phyloP scores from a whole-genome alignment of 2,888 invertebrate genomes.

The Cataglyphis rosenhaueri region DNA sequence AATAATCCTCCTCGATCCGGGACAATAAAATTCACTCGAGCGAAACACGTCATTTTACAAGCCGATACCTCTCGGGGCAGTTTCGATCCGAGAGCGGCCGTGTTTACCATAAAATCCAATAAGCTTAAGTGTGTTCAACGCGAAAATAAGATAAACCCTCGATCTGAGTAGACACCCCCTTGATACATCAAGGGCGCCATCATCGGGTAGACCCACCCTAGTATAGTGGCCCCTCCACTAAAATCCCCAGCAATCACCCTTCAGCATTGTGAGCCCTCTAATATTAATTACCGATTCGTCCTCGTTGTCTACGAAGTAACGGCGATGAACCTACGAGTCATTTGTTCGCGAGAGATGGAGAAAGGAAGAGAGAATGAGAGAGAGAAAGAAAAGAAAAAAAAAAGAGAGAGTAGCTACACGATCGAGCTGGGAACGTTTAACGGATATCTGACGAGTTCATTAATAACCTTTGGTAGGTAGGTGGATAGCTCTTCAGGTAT shows the following conservation, averaged over 20 bases:
- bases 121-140: conserved; percentile 53
- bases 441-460: conserved; percentile 82
- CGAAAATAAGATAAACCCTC: conserved; percentile 54
- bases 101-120: conserved; percentile 55
- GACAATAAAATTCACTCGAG: conserved; percentile 15
- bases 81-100: conserved; percentile 15
- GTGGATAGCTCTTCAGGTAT: conserved; percentile 72
- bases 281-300: conserved; percentile 74
- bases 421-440: conserved; percentile 75
- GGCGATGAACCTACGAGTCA: conserved; percentile 57
- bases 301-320: conserved; percentile 62
- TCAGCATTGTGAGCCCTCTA: conserved; percentile 38
- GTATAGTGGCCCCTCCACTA: conserved; percentile 56
- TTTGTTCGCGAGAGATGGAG: conserved; percentile 27
- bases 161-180: conserved; percentile 50
- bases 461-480: conserved; percentile 77
- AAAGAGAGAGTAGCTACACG: conserved; percentile 55
- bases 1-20: conserved; percentile 39
- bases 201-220: conserved; percentile 69
- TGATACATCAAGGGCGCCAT: conserved; percentile 65
- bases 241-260: conserved; percentile 47
- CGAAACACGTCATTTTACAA: conserved; percentile 34
- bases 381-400: background rate
- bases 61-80: background rate
- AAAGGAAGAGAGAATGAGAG: background rate